Evolutionary conservation across 2,888 invertebrate genomes (phyloP).

Genomic region (Coenonympha glycerion): DNA sequence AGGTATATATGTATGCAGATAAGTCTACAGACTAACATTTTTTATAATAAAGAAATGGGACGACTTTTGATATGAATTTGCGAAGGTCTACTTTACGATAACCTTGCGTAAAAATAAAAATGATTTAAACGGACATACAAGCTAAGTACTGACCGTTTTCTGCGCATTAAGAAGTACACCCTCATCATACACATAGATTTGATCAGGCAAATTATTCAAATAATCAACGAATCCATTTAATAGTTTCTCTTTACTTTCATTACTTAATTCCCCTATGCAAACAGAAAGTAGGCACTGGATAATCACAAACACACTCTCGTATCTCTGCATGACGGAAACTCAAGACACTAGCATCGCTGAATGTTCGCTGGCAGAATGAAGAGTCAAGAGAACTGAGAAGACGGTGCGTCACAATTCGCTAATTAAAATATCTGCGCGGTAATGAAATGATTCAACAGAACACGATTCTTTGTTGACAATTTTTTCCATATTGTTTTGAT

Average conservation of each 20-base stretch:
- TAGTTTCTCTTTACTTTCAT: conserved; percentile 43
- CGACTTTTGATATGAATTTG: background rate
- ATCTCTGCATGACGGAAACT: conserved; percentile 44
- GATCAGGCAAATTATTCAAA: conserved; percentile 66
- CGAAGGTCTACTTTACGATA: conserved; percentile 27
- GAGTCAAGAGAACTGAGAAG: conserved; percentile 25
- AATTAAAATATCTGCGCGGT: conserved; percentile 5
- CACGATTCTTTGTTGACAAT: background rate
- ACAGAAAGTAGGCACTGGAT: conserved; percentile 35
- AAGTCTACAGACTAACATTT: no score
- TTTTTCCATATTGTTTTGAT: background rate
- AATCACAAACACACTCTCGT: conserved; percentile 31
- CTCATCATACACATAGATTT: conserved; percentile 61
- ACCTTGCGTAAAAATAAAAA: conserved; percentile 27
- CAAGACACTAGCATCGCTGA: conserved; percentile 43
- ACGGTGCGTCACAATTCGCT: conserved; percentile 14
- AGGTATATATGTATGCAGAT: no score
- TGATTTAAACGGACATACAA: background rate
- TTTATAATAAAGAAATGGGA: no score
- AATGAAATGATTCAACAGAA: conserved; percentile 23
- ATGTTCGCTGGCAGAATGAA: conserved; percentile 29
- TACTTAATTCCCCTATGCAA: conserved; percentile 46
- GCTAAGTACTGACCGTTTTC: conserved; percentile 55
- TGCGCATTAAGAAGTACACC: conserved; percentile 59
- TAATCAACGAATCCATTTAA: conserved; percentile 59